Evolutionary conservation across 2,797 vertebrate species (phyloP), one percentile per base, ranked within the genome.

Genomic region (Enteromius trimaculatus): DNA sequence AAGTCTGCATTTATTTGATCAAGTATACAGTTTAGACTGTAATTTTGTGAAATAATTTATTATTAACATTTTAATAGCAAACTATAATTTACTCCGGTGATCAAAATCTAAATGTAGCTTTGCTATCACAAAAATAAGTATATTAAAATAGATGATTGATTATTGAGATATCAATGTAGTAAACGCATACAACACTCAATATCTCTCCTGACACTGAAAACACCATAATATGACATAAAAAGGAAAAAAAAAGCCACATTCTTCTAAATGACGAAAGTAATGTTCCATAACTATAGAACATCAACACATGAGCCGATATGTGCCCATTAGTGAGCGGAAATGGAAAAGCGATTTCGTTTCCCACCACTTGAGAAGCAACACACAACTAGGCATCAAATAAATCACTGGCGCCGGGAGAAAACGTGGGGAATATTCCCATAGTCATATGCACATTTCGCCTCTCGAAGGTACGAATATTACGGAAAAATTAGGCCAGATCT

Each of bases 251-350:
- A 79, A 89, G 79, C 14, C 76, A 80, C 86, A 79, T 64, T 90
- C 86, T 89, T 83, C 84, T 88, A 86, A 90, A 90, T 84, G 83
- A 88, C 74, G 29, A 85, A 37, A 87, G 88, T 92, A 91, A 93
- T 91, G 89, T 90, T 85, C 92, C 91, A 86, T 89, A 89, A 87
- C 89, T 81, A 80, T 84, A 75, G 83, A 70, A 62, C 55, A 86
- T 77, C 68, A 47, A 37, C 44, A 37, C 44, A 76, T 70, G 65
- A 75, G 74, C 34, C 34, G 49, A 84, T 42, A 79, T 78, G 77
- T 75, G 71, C 49, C 88, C 75, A 82, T 85, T 77, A 82, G 85
- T 21, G 86, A 87, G 69, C 72, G 85, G 39, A 70, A 70, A 71
- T 53, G 39, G 51, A 86, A 84, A 87, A 77, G 64, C 19, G 13